Percentiles rank a stretch among this genome's conserved stretches.
Conservation (phyloP, 2,113 vertebrate species). For the Gracilinanus agilis region DNA sequence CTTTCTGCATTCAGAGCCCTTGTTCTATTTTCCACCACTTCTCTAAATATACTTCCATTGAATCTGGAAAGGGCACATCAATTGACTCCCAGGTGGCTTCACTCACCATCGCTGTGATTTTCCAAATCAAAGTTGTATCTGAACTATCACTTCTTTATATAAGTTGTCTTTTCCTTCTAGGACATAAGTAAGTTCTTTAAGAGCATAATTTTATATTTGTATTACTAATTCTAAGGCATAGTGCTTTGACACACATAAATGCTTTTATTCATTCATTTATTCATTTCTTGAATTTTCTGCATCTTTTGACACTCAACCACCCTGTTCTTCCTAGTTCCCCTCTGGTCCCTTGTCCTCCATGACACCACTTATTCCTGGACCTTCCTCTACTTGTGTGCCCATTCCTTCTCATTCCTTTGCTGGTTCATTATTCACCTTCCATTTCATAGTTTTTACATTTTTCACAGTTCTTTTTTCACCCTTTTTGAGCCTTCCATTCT, state of each 20-base stretch:
- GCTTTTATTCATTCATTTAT: not conserved
- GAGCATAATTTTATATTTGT: not conserved
- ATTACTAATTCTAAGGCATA: not conserved
- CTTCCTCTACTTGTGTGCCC: not conserved
- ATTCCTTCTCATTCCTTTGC: not conserved
- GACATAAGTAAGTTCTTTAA: not conserved
- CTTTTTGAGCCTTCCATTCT: not conserved
- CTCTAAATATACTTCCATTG: not conserved
- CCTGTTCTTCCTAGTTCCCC: not conserved
- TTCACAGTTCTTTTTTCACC: not conserved
- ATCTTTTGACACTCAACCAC: not conserved
- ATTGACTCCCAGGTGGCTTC: not conserved
- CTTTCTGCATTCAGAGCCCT: not conserved
- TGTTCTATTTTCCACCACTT: not conserved
- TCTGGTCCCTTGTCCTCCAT: not conserved
- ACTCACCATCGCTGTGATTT: not conserved
- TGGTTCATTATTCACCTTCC: not conserved
- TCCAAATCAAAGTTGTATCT: not conserved
- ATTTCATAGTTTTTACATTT: not conserved
- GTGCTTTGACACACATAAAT: not conserved
- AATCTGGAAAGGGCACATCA: not conserved
- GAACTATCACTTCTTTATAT: not conserved
- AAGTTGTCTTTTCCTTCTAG: not conserved
- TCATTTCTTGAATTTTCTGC: not conserved
- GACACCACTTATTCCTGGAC: not conserved